Percentiles rank a stretch among this genome's conserved stretches.
phyloP scores from a whole-genome alignment of 2,113 vertebrate species.

The Dicaeum eximium region DNA sequence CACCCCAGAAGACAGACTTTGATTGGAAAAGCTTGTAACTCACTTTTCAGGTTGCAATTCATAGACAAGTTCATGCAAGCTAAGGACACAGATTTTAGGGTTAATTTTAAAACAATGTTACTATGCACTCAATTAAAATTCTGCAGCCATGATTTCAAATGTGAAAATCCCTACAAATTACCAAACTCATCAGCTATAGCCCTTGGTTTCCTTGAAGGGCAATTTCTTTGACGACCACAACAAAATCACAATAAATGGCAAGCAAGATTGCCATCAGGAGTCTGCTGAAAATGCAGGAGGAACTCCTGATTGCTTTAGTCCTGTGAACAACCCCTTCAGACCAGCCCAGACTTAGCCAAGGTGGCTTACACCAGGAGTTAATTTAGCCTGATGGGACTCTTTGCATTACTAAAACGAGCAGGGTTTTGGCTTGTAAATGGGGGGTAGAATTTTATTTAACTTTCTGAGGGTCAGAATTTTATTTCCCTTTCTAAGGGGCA shows the following conservation, averaged over 20 bases:
- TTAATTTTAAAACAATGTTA: slow-evolving; percentile 9
- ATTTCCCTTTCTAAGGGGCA: slow-evolving; percentile 51
- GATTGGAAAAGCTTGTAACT: neutral
- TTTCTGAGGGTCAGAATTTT: slow-evolving; percentile 61
- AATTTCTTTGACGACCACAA: slow-evolving; percentile 46
- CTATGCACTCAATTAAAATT: slow-evolving; percentile 27
- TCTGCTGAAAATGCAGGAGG: slow-evolving; percentile 34
- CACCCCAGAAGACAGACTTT: neutral
- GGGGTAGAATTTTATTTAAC: slow-evolving; percentile 54
- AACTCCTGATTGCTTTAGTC: slow-evolving; percentile 35
- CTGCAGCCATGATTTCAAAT: slow-evolving; percentile 16
- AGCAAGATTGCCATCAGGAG: slow-evolving; percentile 15
- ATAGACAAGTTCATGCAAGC: neutral
- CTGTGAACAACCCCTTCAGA: slow-evolving; percentile 9
- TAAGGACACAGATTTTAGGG: neutral
- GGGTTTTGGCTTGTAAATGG: slow-evolving; percentile 38
- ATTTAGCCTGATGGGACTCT: slow-evolving; percentile 33
- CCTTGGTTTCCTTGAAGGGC: slow-evolving; percentile 30
- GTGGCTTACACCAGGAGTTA: slow-evolving; percentile 32
- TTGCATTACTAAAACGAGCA: slow-evolving; percentile 16
- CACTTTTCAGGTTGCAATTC: neutral
- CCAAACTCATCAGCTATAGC: neutral
- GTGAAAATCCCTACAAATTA: slow-evolving; percentile 3
- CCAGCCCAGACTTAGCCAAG: neutral
- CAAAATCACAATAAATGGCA: slow-evolving; percentile 31